Evolutionary conservation across 2,888 invertebrate species (phyloP), one percentile per base, ranked within the genome.

Genomic region (Cheilosia vulpina): DNA sequence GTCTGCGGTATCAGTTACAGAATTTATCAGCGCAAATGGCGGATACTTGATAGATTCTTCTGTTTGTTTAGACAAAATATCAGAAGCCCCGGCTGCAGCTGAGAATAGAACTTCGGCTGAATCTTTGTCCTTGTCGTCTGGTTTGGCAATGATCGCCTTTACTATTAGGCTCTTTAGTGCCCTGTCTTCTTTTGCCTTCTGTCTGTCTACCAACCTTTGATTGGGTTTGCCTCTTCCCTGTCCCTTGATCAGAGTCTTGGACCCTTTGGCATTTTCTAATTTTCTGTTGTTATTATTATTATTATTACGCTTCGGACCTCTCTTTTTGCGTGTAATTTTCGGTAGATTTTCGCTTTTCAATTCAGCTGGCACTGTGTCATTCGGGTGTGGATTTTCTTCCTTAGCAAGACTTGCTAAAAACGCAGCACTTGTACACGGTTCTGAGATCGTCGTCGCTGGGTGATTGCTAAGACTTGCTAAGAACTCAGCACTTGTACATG

Each of bases 1-100:
- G 79, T 91, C 91, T 17, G 91, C 90, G 0, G 91, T 91, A 80
- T 91, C 91, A 19, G 92, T 91, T 0, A 92, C 91, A 0, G 91
- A 91, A 65, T 91, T 91, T 4, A 91, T 84, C 4, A 91, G 69
- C n/a, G 91, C 92, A 78, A 89, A 91, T 57, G 90, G 90, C 0
- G 85, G 81, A 50, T 77, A 85, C 17, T 77, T 63, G 0, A 85
- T 60, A 3, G 66, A 24, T 21, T 62, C 57, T 3, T 4, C 38
- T 11, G 79, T 81, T 31, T 60, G 75, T 1, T 4, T 43, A 4
- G 27, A 24, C 5, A 77, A 50, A n/a, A 34, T 41, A 0, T 71
- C 66, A 2, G 65, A 53, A 1, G 81, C 81, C 13, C 76, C 87
- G 31, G 87, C 73, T 21, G 82, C 75, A 19, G 75, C 87, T 0